Evolutionary conservation across 2,797 vertebrate species (phyloP), one percentile per base, ranked within the genome.

Genomic region (Percopsis omiscomaycus): DNA sequence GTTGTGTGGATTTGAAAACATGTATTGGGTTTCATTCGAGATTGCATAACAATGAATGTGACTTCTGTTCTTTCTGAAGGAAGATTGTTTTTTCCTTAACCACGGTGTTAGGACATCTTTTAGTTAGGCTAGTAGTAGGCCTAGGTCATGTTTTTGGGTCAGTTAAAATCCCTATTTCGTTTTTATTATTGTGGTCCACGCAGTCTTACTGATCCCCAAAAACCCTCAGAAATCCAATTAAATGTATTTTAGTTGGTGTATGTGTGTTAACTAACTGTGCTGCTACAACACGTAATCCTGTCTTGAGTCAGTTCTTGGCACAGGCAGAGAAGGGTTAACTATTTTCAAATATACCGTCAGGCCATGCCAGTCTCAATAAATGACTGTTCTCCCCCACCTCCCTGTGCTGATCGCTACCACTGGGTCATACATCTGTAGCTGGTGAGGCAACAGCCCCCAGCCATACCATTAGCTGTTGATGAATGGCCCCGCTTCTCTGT

Each of bases 401-500:
- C 10, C 3, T 52, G 58, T 69, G 15, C 64, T 44, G 64, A 67
- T 77, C 29, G 50, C 78, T 59, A 69, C 76, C 78, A 71, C 68
- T 65, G 59, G 69, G 75, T 64, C 73, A 80, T 88, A 77, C 74
- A 84, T 89, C 85, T 52, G 72, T 79, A 76, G 68, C 74, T 0
- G 12, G 60, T 71, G 58, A 77, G 67, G 13, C 28, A 54, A 83
- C 82, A 80, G 79, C 57, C 76, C 37, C 58, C 60, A 55, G 80
- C 64, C 57, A 62, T 69, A 70, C 75, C 61, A 74, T 86, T 87
- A 87, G 56, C 67, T 0, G 6, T 3, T 86, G 85, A 88, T 89
- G 54, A 87, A 89, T 83, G 78, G 77, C 67, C 80, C 3, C 0
- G 28, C 1, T 12, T 46, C 29, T n/a, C 42, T 3, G 51, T 22